Percentiles rank a stretch among this genome's conserved stretches.
Evolutionary conservation across 2,888 invertebrate genomes (phyloP).

Genomic region (Drosophila infuscata): DNA sequence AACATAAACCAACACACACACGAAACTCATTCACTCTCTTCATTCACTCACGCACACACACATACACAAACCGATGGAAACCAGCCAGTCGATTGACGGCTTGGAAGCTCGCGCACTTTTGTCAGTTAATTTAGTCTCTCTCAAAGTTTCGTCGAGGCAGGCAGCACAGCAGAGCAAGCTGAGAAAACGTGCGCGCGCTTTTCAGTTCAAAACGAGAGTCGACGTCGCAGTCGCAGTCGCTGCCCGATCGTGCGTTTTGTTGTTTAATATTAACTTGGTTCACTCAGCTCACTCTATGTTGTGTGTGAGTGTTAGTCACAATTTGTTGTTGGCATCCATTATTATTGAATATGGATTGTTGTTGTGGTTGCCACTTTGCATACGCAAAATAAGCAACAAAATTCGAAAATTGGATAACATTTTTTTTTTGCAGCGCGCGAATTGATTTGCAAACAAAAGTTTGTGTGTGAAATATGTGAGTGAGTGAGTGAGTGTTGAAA

Average conservation of each 20-base stretch:
- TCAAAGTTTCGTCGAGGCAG: conserved; percentile 71
- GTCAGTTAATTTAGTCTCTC: conserved; percentile 63
- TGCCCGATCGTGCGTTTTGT: conserved; percentile 66
- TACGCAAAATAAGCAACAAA: conserved; percentile 50
- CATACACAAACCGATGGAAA: conserved; percentile 18
- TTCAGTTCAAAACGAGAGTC: conserved; percentile 33
- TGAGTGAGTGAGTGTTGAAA: conserved; percentile 36
- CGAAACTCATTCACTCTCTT: conserved; percentile 16
- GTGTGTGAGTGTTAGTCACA: conserved; percentile 39
- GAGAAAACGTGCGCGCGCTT: conserved; percentile 56
- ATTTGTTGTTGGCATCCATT: conserved; percentile 38
- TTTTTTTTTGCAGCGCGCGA: conserved; percentile 53
- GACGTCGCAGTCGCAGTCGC: conserved; percentile 51
- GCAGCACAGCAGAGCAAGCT: conserved; percentile 48
- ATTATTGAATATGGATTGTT: conserved; percentile 46
- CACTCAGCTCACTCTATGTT: conserved; percentile 26
- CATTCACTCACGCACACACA: conserved; percentile 26
- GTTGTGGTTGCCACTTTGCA: conserved; percentile 49
- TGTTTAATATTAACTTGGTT: conserved; percentile 54
- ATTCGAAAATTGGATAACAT: conserved; percentile 56
- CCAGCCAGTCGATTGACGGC: conserved; percentile 33
- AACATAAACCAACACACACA: conserved; percentile 1
- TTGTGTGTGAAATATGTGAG: conserved; percentile 27
- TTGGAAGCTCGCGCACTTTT: conserved; percentile 45
- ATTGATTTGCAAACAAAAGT: conserved; percentile 70